These are phyloP conservation scores for Ancistrus triradiatus DNA, from an alignment of 2,113 vertebrate genomes.

Conservation along the genomic window DNA sequence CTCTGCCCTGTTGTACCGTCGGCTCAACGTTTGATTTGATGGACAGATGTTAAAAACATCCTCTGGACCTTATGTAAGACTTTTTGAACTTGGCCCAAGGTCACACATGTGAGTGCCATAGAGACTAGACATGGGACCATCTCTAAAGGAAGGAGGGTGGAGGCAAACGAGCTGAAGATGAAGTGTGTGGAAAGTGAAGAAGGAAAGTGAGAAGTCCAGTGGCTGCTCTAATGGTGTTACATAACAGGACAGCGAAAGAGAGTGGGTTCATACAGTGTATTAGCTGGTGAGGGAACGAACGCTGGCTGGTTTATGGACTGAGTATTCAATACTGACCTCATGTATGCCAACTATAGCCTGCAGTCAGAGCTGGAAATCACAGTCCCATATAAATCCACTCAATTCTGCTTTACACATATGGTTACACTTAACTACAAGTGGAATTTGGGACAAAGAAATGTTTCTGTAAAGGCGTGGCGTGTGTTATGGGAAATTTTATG, in stretches of 20 bases:
- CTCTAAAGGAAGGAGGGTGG: constrained; percentile 27
- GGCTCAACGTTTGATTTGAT: neutral
- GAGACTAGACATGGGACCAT: constrained; percentile 20
- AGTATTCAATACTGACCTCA: constrained; percentile 53
- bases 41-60: constrained; percentile 22
- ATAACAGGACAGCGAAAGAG: constrained; percentile 28
- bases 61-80: constrained; percentile 21
- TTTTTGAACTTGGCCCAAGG: constrained; percentile 19
- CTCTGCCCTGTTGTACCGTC: constrained; percentile 2
- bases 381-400: constrained; percentile 40
- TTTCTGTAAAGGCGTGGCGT: too few species aligned
- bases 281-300: constrained; percentile 47
- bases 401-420: constrained; percentile 48
- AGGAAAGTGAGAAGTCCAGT: constrained; percentile 15
- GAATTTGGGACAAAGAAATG: constrained; percentile 15
- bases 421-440: constrained; percentile 36
- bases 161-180: neutral
- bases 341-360: constrained; percentile 1
- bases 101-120: constrained; percentile 7
- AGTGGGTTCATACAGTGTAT: neutral
- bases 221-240: constrained; percentile 40
- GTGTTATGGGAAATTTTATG: too few species aligned
- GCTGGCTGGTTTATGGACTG: constrained; percentile 19
- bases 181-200: constrained; percentile 3
- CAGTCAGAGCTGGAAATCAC: constrained; percentile 35